These are phyloP conservation scores for Octodon degus DNA, from an alignment of 2,113 vertebrate genomes.

Conservation along the genomic window DNA sequence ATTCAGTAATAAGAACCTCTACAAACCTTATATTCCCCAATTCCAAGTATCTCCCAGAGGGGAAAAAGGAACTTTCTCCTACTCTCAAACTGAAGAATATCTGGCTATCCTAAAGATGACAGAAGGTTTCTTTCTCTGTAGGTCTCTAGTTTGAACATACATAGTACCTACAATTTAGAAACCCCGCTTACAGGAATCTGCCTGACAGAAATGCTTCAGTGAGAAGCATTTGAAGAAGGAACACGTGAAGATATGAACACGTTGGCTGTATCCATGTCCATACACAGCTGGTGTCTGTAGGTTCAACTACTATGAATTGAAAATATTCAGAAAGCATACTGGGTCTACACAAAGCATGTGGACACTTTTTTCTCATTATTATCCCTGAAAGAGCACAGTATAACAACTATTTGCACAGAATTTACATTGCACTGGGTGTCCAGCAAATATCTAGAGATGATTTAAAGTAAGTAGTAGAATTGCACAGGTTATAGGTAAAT, in stretches of 20 bases:
- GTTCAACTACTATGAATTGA: too few species aligned
- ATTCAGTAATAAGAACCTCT: conserved; percentile 3
- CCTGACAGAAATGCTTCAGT: background rate
- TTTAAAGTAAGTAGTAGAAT: background rate
- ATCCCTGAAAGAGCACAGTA: background rate
- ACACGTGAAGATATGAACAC: background rate
- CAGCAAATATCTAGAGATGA: background rate
- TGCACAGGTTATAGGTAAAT: background rate
- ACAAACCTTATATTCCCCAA: conserved; percentile 21
- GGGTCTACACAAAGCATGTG: background rate
- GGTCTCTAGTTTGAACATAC: conserved; percentile 7
- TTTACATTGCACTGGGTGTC: background rate
- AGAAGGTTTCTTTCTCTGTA: background rate
- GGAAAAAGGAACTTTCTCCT: background rate
- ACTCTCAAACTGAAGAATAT: background rate
- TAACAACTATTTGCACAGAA: background rate
- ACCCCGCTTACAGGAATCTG: background rate
- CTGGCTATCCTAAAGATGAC: background rate
- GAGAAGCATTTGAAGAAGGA: too few species aligned
- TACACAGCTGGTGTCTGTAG: background rate
- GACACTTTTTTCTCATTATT: background rate
- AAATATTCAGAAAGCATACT: background rate
- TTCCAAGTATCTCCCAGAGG: conserved; percentile 21
- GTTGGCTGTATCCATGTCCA: background rate
- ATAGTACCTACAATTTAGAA: background rate